Base-by-base conservation (phyloP, 2,113 vertebrate species). In the Vidua macroura region DNA sequence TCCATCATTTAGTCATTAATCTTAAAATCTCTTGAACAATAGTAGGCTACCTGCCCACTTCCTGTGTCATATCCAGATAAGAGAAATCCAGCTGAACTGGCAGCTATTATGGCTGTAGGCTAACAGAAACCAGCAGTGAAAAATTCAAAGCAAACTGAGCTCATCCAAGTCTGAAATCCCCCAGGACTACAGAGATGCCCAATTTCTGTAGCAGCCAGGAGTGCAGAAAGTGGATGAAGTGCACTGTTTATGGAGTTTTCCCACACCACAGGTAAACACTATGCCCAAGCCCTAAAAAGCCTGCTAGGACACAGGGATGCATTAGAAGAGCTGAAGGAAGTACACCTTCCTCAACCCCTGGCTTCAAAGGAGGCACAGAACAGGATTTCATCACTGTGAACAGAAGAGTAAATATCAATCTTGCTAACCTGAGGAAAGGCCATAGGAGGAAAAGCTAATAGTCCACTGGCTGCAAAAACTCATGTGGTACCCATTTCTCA, bases 201-300 rank as follows among this genome's bases (percentile, higher is more conserved):
- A 0, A 24, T 19, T 53, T 49, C n/a, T 9, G 10, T 7, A 49
- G 66, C 3, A 9, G 28, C 17, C 6, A 11, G 35, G 30, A 0
- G 12, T 15, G 28, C 13, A 41, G 51, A 68, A 80, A 19, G 64
- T 3, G 1, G 27, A 31, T 58, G 33, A 58, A 78, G 21, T 28
- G 9, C 10, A 11, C 10, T 4, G 20, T 43, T 49, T 13, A 49
- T 9, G 19, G n/a, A 11, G 4, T 14, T 35, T 86, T 39, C 15
- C 21, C 43, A 78, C 3, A 69, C 18, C 19, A 25, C 1, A 2
- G 55, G 27, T 41, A 39, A 64, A 79, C 8, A 70, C 8, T 1
- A 2, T 4, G 8, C 20, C 20, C 23, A 55, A 82, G 30, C 21
- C 39, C 56, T 46, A 33, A 46, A 51, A 67, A 59, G 49, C 31